Base-by-base conservation (phyloP, 2,797 vertebrate genomes). In the Acipenser oxyrinchus region DNA sequence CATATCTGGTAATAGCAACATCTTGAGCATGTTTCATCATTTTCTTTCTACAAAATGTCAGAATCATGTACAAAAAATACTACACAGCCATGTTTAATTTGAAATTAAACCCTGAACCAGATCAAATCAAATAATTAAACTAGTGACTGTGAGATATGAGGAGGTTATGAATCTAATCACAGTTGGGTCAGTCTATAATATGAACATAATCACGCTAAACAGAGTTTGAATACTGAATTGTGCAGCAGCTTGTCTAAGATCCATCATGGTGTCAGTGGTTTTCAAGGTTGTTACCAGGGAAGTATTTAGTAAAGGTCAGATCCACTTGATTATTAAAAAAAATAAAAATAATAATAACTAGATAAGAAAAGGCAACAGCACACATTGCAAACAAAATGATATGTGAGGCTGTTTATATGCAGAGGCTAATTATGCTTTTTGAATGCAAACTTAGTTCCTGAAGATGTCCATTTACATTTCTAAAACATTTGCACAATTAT, bases 291-390 rank as follows among this genome's bases (percentile, higher is more conserved):
- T 49, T 65, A 68, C 74, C 71, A 74, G 67, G 67, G 52, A 68
- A 2, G 51, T 12, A 53, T 70, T 65, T 66, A 63, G 70, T 74
- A 76, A 74, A 78, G 73, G 73, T 72, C 72, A 10, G 73, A 72
- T 79, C 71, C 73, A 73, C 75, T 76, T 74, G 74, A 77, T 76
- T 75, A 70, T 73, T 67, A 64, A 72, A 64, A 70, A n/a, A 77
- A 70, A 77, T 76, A 67, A 18, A 18, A 18, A 18, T 18, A 18
- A 18, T 18, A 18, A 18, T 18, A 18, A 1, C 66, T 66, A 61
- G 65, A 61, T 65, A 71, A 66, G 63, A 65, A 71, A 72, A 70
- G 64, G 58, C 65, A 18, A 60, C 8, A 9, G 1, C 11, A 50
- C 53, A 65, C 69, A 72, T 64, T 71, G 68, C 69, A 76, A 76